Evolutionary conservation across 2,797 vertebrate genomes (phyloP).

Genomic region (Sebastiscus albofasciatus): DNA sequence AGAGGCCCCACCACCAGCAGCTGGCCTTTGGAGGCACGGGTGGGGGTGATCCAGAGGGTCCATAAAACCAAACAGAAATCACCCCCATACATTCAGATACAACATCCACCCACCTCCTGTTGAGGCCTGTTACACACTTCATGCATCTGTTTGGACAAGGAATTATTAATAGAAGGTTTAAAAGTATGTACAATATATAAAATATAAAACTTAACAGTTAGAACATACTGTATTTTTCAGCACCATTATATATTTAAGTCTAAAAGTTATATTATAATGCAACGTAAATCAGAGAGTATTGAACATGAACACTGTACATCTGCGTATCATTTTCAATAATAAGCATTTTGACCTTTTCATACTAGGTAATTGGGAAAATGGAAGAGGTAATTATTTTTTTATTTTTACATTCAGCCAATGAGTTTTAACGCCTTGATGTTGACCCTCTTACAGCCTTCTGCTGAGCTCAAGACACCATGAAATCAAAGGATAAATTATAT

Average conservation of each 20-base stretch:
- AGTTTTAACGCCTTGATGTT: background rate
- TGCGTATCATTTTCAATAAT: background rate
- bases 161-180: background rate
- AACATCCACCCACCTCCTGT: conserved; percentile 13
- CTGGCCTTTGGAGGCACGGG: conserved; percentile 64
- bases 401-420: background rate
- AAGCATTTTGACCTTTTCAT: background rate
- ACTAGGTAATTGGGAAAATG: background rate
- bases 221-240: background rate
- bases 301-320: background rate
- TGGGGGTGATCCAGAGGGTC: conserved; percentile 42
- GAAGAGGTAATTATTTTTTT: background rate
- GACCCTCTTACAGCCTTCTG: background rate
- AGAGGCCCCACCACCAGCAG: conserved; percentile 73
- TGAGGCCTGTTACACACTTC: conserved; percentile 5
- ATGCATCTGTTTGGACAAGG: background rate
- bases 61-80: conserved; percentile 43
- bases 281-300: background rate
- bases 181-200: background rate
- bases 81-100: conserved; percentile 27
- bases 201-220: background rate
- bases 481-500: background rate
- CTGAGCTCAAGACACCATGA: background rate
- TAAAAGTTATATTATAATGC: background rate
- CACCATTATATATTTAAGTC: background rate